Evolutionary conservation across 1,140 invertebrate genomes (phyloP).

Genomic region (Dermatophagoides farinae): DNA sequence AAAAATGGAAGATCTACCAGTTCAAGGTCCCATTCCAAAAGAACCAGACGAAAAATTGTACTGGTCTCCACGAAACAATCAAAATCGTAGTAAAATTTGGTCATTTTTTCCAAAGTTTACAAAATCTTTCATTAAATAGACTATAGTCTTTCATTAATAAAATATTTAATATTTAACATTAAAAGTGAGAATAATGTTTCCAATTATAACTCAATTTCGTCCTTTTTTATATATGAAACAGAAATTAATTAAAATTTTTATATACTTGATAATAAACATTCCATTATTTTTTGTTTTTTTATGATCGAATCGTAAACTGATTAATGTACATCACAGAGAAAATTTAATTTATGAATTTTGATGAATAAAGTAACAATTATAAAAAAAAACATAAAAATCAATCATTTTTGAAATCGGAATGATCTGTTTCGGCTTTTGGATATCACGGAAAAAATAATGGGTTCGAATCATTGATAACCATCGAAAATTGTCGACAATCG

Average conservation of each 20-base stretch:
- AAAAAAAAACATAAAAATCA: too few relatives aligned
- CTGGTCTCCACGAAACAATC: conserved; percentile 21
- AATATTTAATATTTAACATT: background rate
- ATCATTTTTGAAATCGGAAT: too few relatives aligned
- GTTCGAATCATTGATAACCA: too few relatives aligned
- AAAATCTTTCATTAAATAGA: background rate
- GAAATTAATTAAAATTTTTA: background rate
- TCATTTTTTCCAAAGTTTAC: conserved; percentile 1
- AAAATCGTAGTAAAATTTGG: background rate
- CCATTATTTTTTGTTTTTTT: background rate
- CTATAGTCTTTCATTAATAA: background rate
- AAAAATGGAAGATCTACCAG: conserved; percentile 49
- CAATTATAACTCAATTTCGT: background rate
- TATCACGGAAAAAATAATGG: too few relatives aligned
- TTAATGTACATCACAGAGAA: too few relatives aligned
- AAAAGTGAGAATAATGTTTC: background rate
- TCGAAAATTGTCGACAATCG: too few relatives aligned
- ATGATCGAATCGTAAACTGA: too few relatives aligned
- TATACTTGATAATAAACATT: background rate
- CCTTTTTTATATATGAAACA: background rate
- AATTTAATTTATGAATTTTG: too few relatives aligned
- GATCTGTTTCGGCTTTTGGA: too few relatives aligned
- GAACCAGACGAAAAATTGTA: conserved; percentile 88
- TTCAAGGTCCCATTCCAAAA: conserved; percentile 80
- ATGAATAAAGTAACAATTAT: too few relatives aligned